Evolutionary conservation across 2,888 invertebrate species (phyloP).

Genomic region (Campoletis raptor): DNA sequence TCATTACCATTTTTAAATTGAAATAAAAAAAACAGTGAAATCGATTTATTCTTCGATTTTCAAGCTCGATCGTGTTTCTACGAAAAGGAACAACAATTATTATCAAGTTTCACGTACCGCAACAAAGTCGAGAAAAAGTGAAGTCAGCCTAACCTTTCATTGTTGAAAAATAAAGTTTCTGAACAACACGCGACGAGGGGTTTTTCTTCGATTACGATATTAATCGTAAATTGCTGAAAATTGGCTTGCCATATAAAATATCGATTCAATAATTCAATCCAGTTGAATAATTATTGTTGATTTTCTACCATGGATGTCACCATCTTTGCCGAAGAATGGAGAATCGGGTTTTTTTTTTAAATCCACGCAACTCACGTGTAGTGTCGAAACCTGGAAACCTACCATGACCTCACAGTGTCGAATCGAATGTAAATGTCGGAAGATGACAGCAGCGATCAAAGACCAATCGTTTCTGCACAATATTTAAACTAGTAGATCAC

Average conservation of each 20-base stretch:
- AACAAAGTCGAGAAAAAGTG: background rate
- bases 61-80: background rate
- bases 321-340: slow-evolving; percentile 44
- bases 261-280: background rate
- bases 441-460: background rate
- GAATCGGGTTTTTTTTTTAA: background rate
- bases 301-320: slow-evolving; percentile 46
- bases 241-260: background rate
- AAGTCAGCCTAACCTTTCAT: slow-evolving; percentile 6
- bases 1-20: slow-evolving; percentile 18
- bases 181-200: background rate
- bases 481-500: background rate
- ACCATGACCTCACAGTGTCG: background rate
- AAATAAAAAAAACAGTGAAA: background rate
- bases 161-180: background rate
- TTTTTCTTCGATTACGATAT: background rate
- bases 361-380: background rate
- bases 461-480: background rate
- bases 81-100: background rate
- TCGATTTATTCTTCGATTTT: background rate
- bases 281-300: slow-evolving; percentile 14
- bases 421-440: background rate
- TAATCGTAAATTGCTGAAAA: background rate
- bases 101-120: background rate
- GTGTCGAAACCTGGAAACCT: background rate